Evolutionary conservation across 2,113 vertebrate genomes (phyloP).

Genomic region (Myotis davidii): DNA sequence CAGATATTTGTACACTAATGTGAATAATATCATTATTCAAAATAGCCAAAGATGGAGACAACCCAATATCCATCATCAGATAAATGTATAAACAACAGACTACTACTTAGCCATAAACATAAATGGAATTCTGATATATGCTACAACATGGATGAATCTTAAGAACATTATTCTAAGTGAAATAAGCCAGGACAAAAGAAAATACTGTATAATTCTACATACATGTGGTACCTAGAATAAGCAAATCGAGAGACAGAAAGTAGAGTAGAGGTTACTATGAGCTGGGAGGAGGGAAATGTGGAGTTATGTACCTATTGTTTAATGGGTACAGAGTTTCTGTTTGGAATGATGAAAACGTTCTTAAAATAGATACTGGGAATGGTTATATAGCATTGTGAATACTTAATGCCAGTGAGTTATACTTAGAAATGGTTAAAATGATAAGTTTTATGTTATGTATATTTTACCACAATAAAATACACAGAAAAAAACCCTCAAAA

Average conservation of each 20-base stretch:
- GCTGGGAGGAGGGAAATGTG: neutral
- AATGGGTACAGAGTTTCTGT: neutral
- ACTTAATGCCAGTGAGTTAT: neutral
- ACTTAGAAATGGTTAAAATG: neutral
- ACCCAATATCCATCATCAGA: neutral
- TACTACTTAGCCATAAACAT: neutral
- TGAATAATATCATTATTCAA: neutral
- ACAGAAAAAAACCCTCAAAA: neutral
- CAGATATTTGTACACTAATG: neutral
- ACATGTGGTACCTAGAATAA: neutral
- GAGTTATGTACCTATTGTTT: neutral
- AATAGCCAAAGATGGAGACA: neutral
- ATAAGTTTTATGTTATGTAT: neutral
- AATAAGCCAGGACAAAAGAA: neutral
- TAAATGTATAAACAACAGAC: neutral
- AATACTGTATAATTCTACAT: neutral
- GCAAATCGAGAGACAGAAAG: neutral
- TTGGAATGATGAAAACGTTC: neutral
- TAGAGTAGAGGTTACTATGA: neutral
- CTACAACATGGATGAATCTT: neutral
- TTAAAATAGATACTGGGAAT: neutral
- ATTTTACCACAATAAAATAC: neutral
- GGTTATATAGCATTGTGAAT: neutral
- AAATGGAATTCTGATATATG: neutral
- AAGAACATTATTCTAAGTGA: neutral